phyloP scores from a whole-genome alignment of 2,888 invertebrate species.

The Ceraclea dissimilis region DNA sequence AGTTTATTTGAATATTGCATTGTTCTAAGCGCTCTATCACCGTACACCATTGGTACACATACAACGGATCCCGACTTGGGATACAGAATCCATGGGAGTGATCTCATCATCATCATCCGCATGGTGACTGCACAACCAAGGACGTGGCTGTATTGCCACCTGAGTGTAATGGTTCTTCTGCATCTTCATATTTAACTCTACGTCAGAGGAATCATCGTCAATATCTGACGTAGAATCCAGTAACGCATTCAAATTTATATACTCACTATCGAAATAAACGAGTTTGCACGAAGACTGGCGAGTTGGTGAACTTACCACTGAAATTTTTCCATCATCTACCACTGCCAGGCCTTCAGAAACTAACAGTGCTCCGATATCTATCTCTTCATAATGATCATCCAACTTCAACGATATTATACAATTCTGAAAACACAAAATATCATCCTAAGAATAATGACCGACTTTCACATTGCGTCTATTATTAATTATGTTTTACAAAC shows the following conservation, averaged over 20 bases:
- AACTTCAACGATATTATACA: not conserved
- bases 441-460: no score
- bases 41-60: not conserved
- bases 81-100: constrained; percentile 7
- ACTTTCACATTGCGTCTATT: no score
- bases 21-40: no score
- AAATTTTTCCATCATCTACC: not conserved
- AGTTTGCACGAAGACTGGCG: not conserved
- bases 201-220: not conserved
- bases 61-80: constrained; percentile 7
- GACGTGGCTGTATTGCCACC: not conserved
- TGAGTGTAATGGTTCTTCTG: not conserved
- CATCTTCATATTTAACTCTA: not conserved
- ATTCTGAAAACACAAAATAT: not conserved
- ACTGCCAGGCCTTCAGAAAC: constrained; percentile 2
- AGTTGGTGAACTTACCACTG: not conserved
- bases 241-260: no score
- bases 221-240: not conserved
- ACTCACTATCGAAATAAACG: no score
- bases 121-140: not conserved
- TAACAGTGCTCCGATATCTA: not conserved
- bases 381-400: not conserved
- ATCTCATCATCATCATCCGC: constrained; percentile 9
- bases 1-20: no score
- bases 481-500: not conserved